Evolutionary conservation across 2,888 invertebrate genomes (phyloP).

Genomic region (Steromphala cineraria): DNA sequence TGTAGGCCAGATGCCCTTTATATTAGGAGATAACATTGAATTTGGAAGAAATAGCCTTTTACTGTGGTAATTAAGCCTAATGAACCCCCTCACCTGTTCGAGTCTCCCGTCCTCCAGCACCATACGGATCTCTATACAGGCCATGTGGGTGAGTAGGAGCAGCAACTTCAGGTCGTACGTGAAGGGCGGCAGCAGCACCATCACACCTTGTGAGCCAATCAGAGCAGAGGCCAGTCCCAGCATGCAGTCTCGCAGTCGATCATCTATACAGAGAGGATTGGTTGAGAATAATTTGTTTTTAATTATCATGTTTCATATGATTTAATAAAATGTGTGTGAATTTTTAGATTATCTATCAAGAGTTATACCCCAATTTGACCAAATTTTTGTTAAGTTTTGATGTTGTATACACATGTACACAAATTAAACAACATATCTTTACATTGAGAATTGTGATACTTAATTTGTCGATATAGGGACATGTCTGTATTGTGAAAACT

Average conservation of each 20-base stretch:
- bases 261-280: conserved; percentile 78
- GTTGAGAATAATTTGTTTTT: not conserved
- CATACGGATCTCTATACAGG: conserved; percentile 95
- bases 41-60: too few species aligned
- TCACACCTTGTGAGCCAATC: conserved; percentile 87
- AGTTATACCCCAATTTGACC: too few species aligned
- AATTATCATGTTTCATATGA: not conserved
- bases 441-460: too few species aligned
- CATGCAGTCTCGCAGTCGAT: conserved; percentile 91
- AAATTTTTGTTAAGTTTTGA: too few species aligned
- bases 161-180: conserved; percentile 85
- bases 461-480: too few species aligned
- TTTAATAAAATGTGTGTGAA: not conserved
- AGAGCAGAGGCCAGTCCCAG: conserved; percentile 88
- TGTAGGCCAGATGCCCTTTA: too few species aligned
- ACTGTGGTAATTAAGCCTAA: too few species aligned
- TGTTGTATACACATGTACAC: too few species aligned
- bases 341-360: too few species aligned
- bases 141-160: conserved; percentile 87
- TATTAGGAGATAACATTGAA: too few species aligned
- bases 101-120: conserved; percentile 88
- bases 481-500: too few species aligned
- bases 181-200: conserved; percentile 82
- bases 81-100: conserved; percentile 78
- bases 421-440: too few species aligned